Conservation (phyloP, 2,888 invertebrate species). For the Andrena fulva region DNA sequence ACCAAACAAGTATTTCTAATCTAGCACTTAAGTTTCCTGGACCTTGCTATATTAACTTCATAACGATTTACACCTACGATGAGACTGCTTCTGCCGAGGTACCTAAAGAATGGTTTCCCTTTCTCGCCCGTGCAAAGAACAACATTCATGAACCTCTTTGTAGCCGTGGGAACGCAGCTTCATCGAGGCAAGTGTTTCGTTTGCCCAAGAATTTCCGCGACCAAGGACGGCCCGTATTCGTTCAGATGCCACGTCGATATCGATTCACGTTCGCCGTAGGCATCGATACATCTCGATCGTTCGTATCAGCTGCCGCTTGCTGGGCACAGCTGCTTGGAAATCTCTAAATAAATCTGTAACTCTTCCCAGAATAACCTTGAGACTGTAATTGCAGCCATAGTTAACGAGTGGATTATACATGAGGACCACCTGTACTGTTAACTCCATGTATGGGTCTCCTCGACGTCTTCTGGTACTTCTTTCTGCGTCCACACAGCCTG, state of each 20-base stretch:
- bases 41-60: too few relatives aligned
- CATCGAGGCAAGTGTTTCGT: constrained; percentile 32
- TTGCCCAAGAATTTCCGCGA: constrained; percentile 35
- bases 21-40: too few relatives aligned
- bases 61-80: too few relatives aligned
- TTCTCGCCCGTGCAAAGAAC: constrained; percentile 1
- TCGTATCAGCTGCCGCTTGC: constrained; percentile 57
- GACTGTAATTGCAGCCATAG: constrained; percentile 49
- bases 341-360: constrained; percentile 67
- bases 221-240: constrained; percentile 55
- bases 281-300: constrained; percentile 39
- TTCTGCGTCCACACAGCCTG: not conserved
- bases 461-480: not conserved
- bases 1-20: too few relatives aligned
- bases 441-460: constrained; percentile 10
- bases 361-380: constrained; percentile 52
- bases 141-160: not conserved
- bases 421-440: constrained; percentile 36
- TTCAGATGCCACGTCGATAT: constrained; percentile 28
- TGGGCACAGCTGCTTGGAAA: constrained; percentile 64
- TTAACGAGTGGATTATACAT: constrained; percentile 32
- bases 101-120: not conserved
- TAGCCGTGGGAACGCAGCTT: constrained; percentile 30
- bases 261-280: constrained; percentile 8
- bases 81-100: too few relatives aligned